Evolutionary conservation across 1,140 invertebrate genomes (phyloP).

Genomic region (Apis mellifera): DNA sequence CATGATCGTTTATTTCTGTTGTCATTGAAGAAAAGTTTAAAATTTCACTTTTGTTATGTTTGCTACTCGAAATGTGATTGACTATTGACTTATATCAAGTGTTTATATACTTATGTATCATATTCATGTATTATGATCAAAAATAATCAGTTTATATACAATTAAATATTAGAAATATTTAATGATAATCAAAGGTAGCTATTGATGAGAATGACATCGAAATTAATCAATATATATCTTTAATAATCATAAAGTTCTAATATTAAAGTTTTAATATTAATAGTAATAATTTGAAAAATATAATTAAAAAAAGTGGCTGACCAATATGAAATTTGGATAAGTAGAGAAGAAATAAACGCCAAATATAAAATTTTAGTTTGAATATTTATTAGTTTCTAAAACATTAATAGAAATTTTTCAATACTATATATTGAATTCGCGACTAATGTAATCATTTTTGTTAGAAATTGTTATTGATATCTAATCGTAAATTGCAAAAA

Average conservation of each 20-base stretch:
- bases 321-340: too few species aligned
- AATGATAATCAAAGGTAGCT: slow-evolving; percentile 1
- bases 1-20: background rate
- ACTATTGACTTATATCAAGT: background rate
- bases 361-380: too few species aligned
- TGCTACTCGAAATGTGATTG: background rate
- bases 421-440: too few species aligned
- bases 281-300: too few species aligned
- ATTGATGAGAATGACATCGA: slow-evolving; percentile 1
- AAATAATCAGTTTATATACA: background rate
- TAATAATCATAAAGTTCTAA: background rate
- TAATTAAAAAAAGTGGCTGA: too few species aligned
- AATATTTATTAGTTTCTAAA: too few species aligned
- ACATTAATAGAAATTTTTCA: too few species aligned
- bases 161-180: slow-evolving; percentile 4
- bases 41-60: background rate
- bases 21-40: background rate
- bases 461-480: too few species aligned
- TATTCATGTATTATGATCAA: background rate
- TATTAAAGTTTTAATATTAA: too few species aligned
- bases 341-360: too few species aligned
- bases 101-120: background rate
- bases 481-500: too few species aligned
- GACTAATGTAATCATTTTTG: too few species aligned
- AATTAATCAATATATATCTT: background rate